Conservation (phyloP, 2,113 vertebrate genomes). For the Phaethornis superciliosus region DNA sequence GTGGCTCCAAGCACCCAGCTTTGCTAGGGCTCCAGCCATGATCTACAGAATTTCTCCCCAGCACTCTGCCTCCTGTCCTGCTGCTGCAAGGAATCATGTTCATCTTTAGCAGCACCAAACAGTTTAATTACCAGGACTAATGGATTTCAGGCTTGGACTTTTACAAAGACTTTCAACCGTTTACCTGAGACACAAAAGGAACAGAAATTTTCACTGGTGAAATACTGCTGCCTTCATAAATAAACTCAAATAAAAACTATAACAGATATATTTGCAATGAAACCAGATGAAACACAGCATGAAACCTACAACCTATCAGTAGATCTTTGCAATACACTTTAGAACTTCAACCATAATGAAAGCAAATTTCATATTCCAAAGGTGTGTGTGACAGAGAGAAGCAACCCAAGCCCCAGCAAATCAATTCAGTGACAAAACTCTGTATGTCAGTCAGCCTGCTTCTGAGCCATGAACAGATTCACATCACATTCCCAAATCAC, state of each 20-base stretch:
- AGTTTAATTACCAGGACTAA: not conserved
- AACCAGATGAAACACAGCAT: not conserved
- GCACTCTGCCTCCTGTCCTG: not conserved
- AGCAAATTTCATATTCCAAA: not conserved
- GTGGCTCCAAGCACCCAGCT: not conserved
- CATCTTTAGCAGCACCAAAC: not conserved
- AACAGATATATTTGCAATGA: rapidly evolving
- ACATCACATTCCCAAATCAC: not conserved
- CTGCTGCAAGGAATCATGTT: not conserved
- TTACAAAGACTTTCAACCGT: not conserved
- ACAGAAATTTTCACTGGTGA: not conserved
- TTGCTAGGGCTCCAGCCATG: not conserved
- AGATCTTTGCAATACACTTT: not conserved
- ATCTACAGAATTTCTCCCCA: not conserved
- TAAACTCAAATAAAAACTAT: not conserved
- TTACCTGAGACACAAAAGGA: not conserved
- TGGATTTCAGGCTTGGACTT: not conserved
- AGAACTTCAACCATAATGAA: not conserved
- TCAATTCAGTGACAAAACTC: not conserved
- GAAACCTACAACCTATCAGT: not conserved
- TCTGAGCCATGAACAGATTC: not conserved
- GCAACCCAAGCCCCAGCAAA: not conserved
- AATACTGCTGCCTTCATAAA: not conserved
- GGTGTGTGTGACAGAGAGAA: not conserved
- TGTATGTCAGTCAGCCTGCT: not conserved